Conservation (phyloP, 2,113 vertebrate genomes). For the Misgurnus mizolepis region DNA sequence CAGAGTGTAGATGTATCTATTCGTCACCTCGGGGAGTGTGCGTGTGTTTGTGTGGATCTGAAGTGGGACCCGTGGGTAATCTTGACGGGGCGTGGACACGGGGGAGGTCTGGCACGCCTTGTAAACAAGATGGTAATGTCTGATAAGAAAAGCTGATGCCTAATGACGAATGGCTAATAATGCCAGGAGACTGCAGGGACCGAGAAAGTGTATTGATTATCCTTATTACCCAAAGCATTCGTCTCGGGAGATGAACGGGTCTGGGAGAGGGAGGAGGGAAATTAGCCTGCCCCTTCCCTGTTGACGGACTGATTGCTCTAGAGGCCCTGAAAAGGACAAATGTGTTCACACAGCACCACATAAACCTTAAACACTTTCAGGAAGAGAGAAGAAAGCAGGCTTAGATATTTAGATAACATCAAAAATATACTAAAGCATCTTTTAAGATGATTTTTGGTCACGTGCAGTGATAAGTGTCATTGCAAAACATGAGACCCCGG, state of each 20-base stretch:
- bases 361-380: conserved; percentile 45
- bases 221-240: conserved; percentile 79
- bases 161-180: conserved; percentile 74
- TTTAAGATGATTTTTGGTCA: conserved; percentile 13
- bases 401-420: not conserved
- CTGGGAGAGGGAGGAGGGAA: conserved; percentile 60
- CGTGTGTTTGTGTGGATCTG: conserved; percentile 44
- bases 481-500: conserved; percentile 10
- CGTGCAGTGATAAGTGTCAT: not conserved
- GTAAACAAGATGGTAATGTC: conserved; percentile 74
- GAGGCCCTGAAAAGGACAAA: conserved; percentile 72
- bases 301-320: conserved; percentile 76
- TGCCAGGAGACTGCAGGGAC: conserved; percentile 57
- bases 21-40: conserved; percentile 67
- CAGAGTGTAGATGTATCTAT: conserved; percentile 70
- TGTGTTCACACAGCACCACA: conserved; percentile 38
- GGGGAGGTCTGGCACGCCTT: conserved; percentile 48
- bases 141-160: conserved; percentile 68
- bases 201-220: conserved; percentile 79
- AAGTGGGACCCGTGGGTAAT: conserved; percentile 45
- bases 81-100: conserved; percentile 45
- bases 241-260: conserved; percentile 66
- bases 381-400: not conserved
- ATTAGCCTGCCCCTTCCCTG: conserved; percentile 72
- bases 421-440: not conserved